Percentiles rank a stretch among this genome's conserved stretches.
phyloP scores from a whole-genome alignment of 1,140 invertebrate genomes.

The Procambarus clarkii region DNA sequence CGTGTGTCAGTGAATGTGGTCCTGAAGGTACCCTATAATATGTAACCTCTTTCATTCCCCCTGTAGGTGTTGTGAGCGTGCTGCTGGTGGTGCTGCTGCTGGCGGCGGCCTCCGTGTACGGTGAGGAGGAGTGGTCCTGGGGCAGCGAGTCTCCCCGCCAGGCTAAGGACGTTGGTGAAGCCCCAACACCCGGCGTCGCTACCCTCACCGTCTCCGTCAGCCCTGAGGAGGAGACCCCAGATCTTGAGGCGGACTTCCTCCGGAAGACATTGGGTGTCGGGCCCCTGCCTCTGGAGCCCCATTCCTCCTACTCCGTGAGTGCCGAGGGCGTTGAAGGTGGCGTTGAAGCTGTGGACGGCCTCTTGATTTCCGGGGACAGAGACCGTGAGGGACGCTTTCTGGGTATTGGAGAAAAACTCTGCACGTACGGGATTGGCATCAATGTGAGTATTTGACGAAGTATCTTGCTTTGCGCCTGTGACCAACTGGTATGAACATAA shows the following conservation, averaged over 20 bases:
- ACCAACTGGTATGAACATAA: too few relatives aligned
- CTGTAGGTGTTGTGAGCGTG: not conserved
- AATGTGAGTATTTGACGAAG: conserved; percentile 44
- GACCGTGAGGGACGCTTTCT: conserved; percentile 57
- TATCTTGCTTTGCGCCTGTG: not conserved
- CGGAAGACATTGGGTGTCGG: conserved; percentile 10
- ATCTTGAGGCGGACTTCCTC: not conserved
- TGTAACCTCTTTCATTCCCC: not conserved
- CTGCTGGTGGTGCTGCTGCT: conserved; percentile 25
- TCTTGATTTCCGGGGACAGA: conserved; percentile 3
- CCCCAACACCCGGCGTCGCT: conserved; percentile 9
- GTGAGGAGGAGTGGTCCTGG: conserved; percentile 64
- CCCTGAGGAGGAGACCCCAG: conserved; percentile 7
- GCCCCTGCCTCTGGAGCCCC: conserved; percentile 32
- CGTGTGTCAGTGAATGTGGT: not conserved
- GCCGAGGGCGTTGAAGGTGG: not conserved
- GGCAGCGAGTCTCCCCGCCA: conserved; percentile 31
- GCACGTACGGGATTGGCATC: conserved; percentile 56
- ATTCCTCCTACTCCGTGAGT: not conserved
- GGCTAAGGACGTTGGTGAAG: not conserved
- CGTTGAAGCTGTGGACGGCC: not conserved
- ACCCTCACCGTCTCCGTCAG: conserved; percentile 42
- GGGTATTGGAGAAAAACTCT: conserved; percentile 64
- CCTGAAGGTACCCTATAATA: not conserved
- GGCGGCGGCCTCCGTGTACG: not conserved